Base-by-base conservation (phyloP, 2,797 vertebrate genomes). In the Halcyon badia region DNA sequence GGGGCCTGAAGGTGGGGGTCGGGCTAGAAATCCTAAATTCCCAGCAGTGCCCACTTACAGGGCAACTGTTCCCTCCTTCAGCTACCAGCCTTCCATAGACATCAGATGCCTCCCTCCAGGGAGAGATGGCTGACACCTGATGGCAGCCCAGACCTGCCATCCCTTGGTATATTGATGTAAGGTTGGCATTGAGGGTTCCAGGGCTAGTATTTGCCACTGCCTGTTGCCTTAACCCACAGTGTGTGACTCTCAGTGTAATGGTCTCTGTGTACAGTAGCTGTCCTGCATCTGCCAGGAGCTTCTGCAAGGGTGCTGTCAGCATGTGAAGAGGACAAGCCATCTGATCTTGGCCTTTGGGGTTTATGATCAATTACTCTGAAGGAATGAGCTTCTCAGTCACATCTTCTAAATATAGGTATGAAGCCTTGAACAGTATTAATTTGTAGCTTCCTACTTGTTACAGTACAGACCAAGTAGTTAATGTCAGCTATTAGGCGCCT, bases 101-200 rank as follows among this genome's bases (percentile, higher is more conserved):
- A 49, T 13, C 10, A 60, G 11, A 68, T 5, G 26, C 12, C 54
- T 31, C 26, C 44, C 41, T 3, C 44, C 24, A 28, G 25, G 52
- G 52, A 66, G 46, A 48, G 28, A 3, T 4, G 14, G 24, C 41
- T 16, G 72, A 37, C 3, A 5, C 24, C 4, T 4, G 17, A 9
- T 10, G 9, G 30, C 49, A 64, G 28, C 31, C 46, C 35, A 28
- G 52, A 8, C 41, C 66, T 20, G 19, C 19, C 39, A 17, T 22
- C 37, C 46, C 24, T 21, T 6, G 1, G 14, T 5, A 9, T 25
- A 20, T 12, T 5, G 44, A 6, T 18, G 46, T 44, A 28, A 49
- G 22, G 42, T 5, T 3, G 2, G 25, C 19, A 6, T 2, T 2
- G 1, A 71, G 41, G 60, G 13, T 1, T 1, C 51, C 31, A 22